Conservation (phyloP, 2,888 invertebrate genomes). For the Epinotia bilunana region DNA sequence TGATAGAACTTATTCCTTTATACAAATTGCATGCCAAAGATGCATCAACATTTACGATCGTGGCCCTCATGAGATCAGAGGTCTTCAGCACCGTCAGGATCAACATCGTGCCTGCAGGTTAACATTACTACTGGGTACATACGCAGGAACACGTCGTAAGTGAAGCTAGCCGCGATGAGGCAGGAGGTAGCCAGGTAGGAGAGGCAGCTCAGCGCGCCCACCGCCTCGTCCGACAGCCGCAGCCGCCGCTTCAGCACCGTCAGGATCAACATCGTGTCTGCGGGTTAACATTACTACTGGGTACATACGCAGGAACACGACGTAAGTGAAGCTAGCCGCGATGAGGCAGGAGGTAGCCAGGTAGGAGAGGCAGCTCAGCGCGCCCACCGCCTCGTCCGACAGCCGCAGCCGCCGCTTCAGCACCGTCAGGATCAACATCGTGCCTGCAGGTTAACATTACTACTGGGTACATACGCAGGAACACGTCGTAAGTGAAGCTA, state of each 20-base stretch:
- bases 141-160: conserved; percentile 71
- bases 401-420: conserved; percentile 69
- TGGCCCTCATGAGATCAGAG: no score
- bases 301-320: conserved; percentile 70
- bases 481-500: conserved; percentile 65
- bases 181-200: conserved; percentile 71
- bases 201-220: conserved; percentile 73
- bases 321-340: conserved; percentile 61
- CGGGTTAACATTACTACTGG: background rate
- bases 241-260: conserved; percentile 65
- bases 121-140: conserved; percentile 48
- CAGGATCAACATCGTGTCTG: conserved; percentile 43
- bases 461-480: conserved; percentile 62
- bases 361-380: conserved; percentile 72
- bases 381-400: conserved; percentile 74
- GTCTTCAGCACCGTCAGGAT: conserved; percentile 45
- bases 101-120: background rate
- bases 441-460: background rate
- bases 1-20: background rate
- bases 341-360: conserved; percentile 71
- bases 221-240: conserved; percentile 69
- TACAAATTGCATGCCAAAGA: background rate
- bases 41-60: background rate
- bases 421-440: conserved; percentile 45
- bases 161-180: conserved; percentile 66